Base-by-base conservation (phyloP, 2,888 invertebrate species). In the Ramazzottius varieornatus region DNA sequence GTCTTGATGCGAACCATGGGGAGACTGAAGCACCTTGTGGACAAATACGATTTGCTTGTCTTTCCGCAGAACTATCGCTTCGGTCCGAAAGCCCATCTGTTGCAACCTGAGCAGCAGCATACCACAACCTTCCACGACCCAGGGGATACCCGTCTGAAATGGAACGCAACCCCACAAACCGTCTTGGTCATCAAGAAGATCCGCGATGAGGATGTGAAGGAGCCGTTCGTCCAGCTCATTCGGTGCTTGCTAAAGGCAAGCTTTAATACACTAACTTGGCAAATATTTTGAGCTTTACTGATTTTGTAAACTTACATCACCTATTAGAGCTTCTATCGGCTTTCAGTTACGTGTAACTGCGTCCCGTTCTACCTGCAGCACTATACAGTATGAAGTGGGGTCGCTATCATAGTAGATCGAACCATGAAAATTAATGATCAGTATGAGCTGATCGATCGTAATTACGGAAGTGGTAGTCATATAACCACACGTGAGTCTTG, bases 161-260 rank as follows among this genome's bases (percentile, higher is more conserved):
- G 94, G 94, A 88, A 90, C 83, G 93, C 92, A 77, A 87, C 90
- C 32, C 93, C 93, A 1, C 81, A 92, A 70, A 88, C 88, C n/a
- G 93, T 93, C 70, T 82, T 94, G 71, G 91, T 94, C 69, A 91
- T 94, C 78, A 93, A 93, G 80, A 94, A 94, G 77, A 87, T 91
- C 66, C 84, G 89, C 75, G 94, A 94, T 77, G 86, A 86, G 13
- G 83, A 85, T 46, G 89, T 94, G 63, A 80, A 91, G 69, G 82
- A 84, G 67, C 91, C 92, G 1, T 94, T 93, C 78, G 86, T 90
- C 16, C 87, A 91, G 72, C 82, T 94, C 64, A 88, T 92, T 34
- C 84, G 85, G 73, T 94, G 92, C 92, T 82, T 94, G 65, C 86
- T 91, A 71, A 82, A 85, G 82, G 89, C 89, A 76, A 80, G 78